A percentile compares a stretch with the other conserved stretches of the same genome.
Evolutionary conservation across 2,888 invertebrate genomes (phyloP).

Genomic region (Cyclophora punctaria): DNA sequence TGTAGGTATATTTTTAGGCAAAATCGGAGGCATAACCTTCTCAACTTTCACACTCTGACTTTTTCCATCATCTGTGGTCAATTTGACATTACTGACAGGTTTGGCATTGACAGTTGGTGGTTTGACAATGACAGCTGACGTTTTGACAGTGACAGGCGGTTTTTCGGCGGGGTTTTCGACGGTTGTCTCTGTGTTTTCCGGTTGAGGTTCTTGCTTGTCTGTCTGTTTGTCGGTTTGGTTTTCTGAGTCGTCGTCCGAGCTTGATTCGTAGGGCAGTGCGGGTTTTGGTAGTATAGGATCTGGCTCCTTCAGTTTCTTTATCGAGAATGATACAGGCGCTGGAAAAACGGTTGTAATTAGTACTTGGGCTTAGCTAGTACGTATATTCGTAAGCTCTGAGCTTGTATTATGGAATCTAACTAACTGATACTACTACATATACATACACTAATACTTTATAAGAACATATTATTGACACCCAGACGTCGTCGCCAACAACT

Average conservation of each 20-base stretch:
- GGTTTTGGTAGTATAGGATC: conserved; percentile 80
- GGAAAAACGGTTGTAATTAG: conserved; percentile 6
- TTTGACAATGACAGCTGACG: no score
- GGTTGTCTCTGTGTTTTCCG: conserved; percentile 13
- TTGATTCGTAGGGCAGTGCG: conserved; percentile 84
- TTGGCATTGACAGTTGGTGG: no score
- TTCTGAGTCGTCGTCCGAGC: conserved; percentile 78
- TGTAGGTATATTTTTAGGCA: conserved; percentile 28
- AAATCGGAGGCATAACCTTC: no score
- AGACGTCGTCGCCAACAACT: no score
- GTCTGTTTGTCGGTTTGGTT: conserved; percentile 28
- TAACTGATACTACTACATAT: no score
- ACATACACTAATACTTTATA: no score
- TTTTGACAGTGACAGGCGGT: background rate
- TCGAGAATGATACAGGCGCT: conserved; percentile 89
- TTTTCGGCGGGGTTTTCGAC: conserved; percentile 23
- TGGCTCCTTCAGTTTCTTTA: conserved; percentile 86
- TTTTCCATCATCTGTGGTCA: no score
- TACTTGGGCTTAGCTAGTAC: no score
- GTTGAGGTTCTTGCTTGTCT: conserved; percentile 5
- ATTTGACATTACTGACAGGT: conserved; percentile 2
- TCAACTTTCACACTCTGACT: no score
- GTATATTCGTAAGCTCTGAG: background rate
- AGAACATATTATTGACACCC: no score
- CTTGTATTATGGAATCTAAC: no score